A percentile compares a stretch with the other conserved stretches of the same genome.
Conservation (phyloP, 1,140 invertebrate genomes). For the Pemphigus obesinymphae region DNA sequence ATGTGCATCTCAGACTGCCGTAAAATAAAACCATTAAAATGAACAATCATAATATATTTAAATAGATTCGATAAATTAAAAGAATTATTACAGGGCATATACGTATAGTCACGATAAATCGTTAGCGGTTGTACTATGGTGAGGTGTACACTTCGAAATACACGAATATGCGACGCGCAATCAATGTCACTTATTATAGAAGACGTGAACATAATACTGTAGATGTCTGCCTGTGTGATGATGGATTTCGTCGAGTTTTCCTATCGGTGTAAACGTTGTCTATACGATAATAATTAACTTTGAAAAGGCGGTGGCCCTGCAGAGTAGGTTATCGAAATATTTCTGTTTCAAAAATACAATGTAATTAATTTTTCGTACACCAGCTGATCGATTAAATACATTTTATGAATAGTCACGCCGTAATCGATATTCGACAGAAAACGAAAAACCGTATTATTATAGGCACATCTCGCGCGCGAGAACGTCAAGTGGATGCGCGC, state of each 20-base stretch:
- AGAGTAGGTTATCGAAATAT: neutral
- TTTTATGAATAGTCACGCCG: neutral
- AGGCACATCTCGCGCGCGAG: neutral
- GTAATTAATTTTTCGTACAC: constrained; percentile 35
- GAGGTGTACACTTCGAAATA: neutral
- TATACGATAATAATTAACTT: constrained; percentile 17
- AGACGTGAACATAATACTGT: neutral
- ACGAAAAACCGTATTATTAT: neutral
- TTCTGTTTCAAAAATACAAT: neutral
- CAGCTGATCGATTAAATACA: neutral
- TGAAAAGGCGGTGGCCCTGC: constrained; percentile 3
- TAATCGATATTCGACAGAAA: constrained; percentile 2
- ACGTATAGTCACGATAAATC: neutral
- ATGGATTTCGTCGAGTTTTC: neutral
- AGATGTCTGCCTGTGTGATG: neutral
- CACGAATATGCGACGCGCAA: neutral
- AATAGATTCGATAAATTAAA: neutral
- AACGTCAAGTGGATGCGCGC: constrained; percentile 8
- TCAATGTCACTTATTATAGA: neutral
- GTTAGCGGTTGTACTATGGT: too few relatives aligned
- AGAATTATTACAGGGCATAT: neutral
- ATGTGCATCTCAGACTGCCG: neutral
- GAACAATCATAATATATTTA: neutral
- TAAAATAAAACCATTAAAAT: neutral
- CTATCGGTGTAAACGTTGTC: constrained; percentile 9